Conservation (phyloP, 1,140 invertebrate genomes). For the Pogonus chalceus region DNA sequence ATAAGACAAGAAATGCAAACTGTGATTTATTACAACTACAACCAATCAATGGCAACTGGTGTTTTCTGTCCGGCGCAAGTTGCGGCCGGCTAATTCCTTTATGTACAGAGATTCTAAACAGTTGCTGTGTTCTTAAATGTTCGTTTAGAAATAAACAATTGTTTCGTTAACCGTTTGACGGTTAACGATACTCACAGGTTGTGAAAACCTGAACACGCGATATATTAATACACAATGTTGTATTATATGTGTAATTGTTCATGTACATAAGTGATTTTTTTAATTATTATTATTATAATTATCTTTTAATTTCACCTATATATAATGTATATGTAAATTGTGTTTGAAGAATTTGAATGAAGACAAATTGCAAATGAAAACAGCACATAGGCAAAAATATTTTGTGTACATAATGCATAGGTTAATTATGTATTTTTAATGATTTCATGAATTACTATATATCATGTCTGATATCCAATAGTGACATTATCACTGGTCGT, state of each 20-base stretch:
- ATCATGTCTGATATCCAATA: no score
- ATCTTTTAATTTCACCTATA: constrained; percentile 14
- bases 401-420: neutral
- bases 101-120: neutral
- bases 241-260: constrained; percentile 25
- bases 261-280: constrained; percentile 35
- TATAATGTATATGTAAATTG: constrained; percentile 10
- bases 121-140: neutral
- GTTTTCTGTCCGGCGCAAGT: no score
- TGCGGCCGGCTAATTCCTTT: no score
- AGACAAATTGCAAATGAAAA: no score
- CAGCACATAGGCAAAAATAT: neutral
- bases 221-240: neutral
- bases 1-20: constrained; percentile 32
- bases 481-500: no score
- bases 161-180: no score
- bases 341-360: neutral
- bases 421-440: no score
- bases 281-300: constrained; percentile 23
- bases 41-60: neutral
- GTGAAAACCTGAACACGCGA: neutral
- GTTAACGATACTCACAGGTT: neutral
- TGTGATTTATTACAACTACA: constrained; percentile 31
- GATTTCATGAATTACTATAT: no score
- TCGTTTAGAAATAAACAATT: no score